Conservation (phyloP, 1,140 invertebrate species). For the Pinna nobilis region DNA sequence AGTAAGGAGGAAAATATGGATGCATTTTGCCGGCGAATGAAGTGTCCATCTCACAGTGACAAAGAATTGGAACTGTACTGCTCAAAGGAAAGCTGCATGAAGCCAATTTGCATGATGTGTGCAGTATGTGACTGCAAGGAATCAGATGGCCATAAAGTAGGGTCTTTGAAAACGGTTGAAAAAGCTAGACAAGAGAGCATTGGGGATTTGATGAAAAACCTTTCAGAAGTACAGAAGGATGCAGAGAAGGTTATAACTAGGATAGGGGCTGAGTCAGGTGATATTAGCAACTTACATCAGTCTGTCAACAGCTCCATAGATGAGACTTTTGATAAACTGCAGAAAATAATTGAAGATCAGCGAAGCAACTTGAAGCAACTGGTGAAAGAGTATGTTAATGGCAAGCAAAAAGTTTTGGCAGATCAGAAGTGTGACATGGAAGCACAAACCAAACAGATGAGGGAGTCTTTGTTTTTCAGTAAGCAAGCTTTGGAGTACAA, state of each 20-base stretch:
- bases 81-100: conserved; percentile 25
- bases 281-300: conserved; percentile 4
- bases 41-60: conserved; percentile 14
- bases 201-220: background rate
- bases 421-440: conserved; percentile 35
- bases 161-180: conserved; percentile 33
- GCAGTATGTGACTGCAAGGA: conserved; percentile 35
- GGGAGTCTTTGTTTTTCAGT: conserved; percentile 37
- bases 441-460: conserved; percentile 22
- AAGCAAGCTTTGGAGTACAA: conserved; percentile 26
- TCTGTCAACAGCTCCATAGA: background rate
- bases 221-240: background rate
- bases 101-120: conserved; percentile 45
- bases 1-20: conserved; percentile 30
- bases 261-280: background rate
- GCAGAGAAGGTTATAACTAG: background rate
- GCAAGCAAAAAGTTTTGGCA: conserved; percentile 33
- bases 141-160: conserved; percentile 30
- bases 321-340: conserved; percentile 1
- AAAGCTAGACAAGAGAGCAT: conserved; percentile 35
- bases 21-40: conserved; percentile 33
- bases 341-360: conserved; percentile 37
- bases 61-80: conserved; percentile 28
- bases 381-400: conserved; percentile 21
- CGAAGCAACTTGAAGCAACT: conserved; percentile 37